Percentiles rank a stretch among this genome's conserved stretches.
phyloP scores from a whole-genome alignment of 2,113 vertebrate species.

The Tamias sibiricus region DNA sequence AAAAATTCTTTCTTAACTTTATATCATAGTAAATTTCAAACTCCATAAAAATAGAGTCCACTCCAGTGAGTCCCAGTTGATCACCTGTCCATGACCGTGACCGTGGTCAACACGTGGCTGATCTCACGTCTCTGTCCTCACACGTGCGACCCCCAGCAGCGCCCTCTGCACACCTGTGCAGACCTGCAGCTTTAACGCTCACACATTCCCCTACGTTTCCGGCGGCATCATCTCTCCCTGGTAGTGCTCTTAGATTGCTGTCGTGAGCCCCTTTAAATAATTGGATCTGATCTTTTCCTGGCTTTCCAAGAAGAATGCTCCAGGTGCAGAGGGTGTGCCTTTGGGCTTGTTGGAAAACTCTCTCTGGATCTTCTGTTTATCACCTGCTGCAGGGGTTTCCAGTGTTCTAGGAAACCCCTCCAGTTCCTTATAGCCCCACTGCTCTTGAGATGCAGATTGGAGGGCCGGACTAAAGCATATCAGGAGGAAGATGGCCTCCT shows the following conservation, averaged over 20 bases:
- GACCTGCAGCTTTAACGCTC: not conserved
- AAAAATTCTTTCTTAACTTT: not conserved
- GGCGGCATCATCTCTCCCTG: not conserved
- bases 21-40: not conserved
- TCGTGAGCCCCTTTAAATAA: not conserved
- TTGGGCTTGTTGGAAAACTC: not conserved
- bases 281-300: not conserved
- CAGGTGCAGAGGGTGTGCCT: not conserved
- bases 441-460: not conserved
- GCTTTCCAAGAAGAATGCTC: conserved; percentile 4
- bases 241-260: not conserved
- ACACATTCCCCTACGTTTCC: not conserved
- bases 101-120: not conserved
- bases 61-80: not conserved
- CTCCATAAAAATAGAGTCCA: not conserved
- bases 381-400: too few relatives aligned
- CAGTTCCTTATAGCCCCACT: not conserved
- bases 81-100: too few relatives aligned
- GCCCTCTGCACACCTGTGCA: accelerated
- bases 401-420: not conserved
- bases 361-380: not conserved
- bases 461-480: not conserved
- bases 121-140: not conserved
- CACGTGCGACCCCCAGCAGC: not conserved
- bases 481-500: not conserved